Evolutionary conservation across 2,888 invertebrate genomes (phyloP), one percentile per base, ranked within the genome.

Genomic region (Sycophila texana): DNA sequence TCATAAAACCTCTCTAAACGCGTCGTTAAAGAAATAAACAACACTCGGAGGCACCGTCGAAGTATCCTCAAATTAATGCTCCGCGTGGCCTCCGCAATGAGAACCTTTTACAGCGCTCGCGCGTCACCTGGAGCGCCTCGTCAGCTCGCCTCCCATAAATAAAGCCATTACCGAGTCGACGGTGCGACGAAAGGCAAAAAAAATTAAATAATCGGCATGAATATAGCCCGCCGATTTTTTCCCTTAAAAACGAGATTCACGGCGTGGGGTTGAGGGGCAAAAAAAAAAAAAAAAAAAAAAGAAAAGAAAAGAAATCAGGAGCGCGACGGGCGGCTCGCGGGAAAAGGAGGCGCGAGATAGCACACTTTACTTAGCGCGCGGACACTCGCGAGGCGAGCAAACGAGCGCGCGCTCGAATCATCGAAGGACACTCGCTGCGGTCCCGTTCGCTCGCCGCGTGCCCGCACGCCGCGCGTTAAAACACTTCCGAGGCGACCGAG

Each of bases 1-100:
- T 39, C 61, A 61, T 61, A 61, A 61, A 61, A n/a, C 61, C n/a
- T 30, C 61, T 30, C n/a, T 39, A 61, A 63, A 63, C 63, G 30
- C 63, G 63, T 57, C 39, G 30, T 12, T n/a, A n/a, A 7, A 63
- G 39, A 14, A 47, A 47, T 63, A 39, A 63, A 63, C 63, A 63
- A 30, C 30, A 16, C n/a, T 14, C 51, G 14, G 13, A 14, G 13
- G 10, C 51, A 51, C 13, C 5, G 14, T 14, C 0, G 1, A 4
- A n/a, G 26, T 1, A 3, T n/a, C 1, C 7, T 61, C 61, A 61
- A 61, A 61, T 61, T 61, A n/a, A 61, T 61, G 26, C 39, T 26
- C 53, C 53, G 53, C 18, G 30, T n/a, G 39, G 10, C 63, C 18
- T 47, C 39, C 39, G 18, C 63, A 39, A 30, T 63, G 39, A 16